Evolutionary conservation across 2,113 vertebrate genomes (phyloP).

Genomic region (Pelmatolapia mariae): DNA sequence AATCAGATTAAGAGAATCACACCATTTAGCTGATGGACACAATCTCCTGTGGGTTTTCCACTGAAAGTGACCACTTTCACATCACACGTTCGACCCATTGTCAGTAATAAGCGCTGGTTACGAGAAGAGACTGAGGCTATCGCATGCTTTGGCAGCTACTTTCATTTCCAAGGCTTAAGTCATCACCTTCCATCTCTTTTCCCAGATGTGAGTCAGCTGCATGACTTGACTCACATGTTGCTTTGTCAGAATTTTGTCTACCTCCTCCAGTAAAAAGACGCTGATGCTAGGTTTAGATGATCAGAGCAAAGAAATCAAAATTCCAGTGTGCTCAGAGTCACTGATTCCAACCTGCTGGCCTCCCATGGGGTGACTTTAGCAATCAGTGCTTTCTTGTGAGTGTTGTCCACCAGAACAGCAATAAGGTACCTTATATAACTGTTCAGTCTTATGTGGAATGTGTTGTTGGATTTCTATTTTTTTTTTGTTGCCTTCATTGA

Average conservation of each 20-base stretch:
- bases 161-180: background rate
- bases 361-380: background rate
- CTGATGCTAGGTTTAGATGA: background rate
- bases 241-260: background rate
- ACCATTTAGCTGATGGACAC: fast-evolving
- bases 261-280: background rate
- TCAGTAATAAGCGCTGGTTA: background rate
- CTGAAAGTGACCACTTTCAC: background rate
- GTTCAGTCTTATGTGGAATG: background rate
- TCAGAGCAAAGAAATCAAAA: background rate
- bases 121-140: background rate
- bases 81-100: background rate
- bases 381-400: background rate
- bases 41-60: background rate
- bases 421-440: background rate
- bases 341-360: background rate
- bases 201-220: background rate
- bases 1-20: background rate
- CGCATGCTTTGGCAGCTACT: background rate
- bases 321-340: background rate
- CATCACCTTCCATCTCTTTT: background rate
- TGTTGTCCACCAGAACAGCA: background rate
- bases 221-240: background rate
- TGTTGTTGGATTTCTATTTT: background rate
- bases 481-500: fast-evolving